Conservation (phyloP, 2,888 invertebrate genomes). For the Lasioglossum calceatum region DNA sequence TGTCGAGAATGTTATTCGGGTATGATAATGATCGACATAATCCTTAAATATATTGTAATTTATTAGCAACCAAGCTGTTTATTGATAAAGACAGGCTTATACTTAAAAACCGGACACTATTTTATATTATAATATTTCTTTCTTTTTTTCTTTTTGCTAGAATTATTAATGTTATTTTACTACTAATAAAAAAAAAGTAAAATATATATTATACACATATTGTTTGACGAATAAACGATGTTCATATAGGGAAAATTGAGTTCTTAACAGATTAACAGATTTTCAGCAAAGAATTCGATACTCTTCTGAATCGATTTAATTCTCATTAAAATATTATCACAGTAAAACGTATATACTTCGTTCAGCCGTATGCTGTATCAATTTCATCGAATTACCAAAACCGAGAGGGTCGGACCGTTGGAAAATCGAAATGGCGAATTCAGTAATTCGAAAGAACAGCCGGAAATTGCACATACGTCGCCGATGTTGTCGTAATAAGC, state of each 20-base stretch:
- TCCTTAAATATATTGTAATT: constrained; percentile 43
- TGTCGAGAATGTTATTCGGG: not conserved
- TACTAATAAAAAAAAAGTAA: constrained; percentile 10
- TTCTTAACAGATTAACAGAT: constrained; percentile 15
- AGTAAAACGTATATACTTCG: constrained; percentile 31
- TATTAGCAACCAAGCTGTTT: constrained; percentile 47
- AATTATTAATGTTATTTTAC: constrained; percentile 29
- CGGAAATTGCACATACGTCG: constrained; percentile 23
- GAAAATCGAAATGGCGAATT: constrained; percentile 14
- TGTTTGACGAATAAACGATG: constrained; percentile 26
- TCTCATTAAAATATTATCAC: constrained; percentile 40
- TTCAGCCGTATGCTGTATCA: constrained; percentile 16
- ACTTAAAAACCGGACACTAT: constrained; percentile 32
- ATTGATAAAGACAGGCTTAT: constrained; percentile 34
- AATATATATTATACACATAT: constrained; percentile 4
- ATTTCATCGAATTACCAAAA: not conserved
- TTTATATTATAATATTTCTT: constrained; percentile 30
- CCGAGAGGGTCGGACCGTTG: not conserved
- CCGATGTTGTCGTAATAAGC: constrained; percentile 16
- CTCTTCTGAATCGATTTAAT: constrained; percentile 14
- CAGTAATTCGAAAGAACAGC: constrained; percentile 3
- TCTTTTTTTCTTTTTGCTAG: constrained; percentile 27
- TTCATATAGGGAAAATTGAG: constrained; percentile 13
- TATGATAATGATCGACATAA: not conserved
- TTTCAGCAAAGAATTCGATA: constrained; percentile 20